These are phyloP conservation scores for Sanderia malayensis DNA, from an alignment of 30 jellyfish, hydroid and myxozoan species.

Conservation along the genomic window DNA sequence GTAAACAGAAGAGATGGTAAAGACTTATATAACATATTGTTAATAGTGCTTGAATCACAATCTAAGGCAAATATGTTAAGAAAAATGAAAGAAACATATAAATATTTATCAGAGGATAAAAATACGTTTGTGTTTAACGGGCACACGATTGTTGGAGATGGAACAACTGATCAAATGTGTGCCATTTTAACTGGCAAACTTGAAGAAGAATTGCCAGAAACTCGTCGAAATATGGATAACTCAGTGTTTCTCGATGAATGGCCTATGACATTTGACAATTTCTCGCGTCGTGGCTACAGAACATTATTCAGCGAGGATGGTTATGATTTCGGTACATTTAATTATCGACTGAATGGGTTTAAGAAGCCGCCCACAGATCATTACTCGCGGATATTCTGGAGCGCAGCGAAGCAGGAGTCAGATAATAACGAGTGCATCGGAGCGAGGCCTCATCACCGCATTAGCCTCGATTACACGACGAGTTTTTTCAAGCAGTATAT, in stretches of 20 bases:
- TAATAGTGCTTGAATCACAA: slow-evolving; percentile 66
- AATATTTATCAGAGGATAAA: slow-evolving; percentile 4
- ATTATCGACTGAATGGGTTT: slow-evolving; percentile 71
- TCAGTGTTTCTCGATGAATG: slow-evolving; percentile 61
- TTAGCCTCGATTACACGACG: slow-evolving; percentile 38
- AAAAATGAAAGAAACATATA: slow-evolving; percentile 18
- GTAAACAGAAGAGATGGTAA: background rate
- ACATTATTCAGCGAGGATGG: slow-evolving; percentile 71
- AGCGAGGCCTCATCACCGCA: slow-evolving; percentile 31
- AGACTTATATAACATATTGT: slow-evolving; percentile 35
- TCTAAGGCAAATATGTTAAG: slow-evolving; percentile 64
- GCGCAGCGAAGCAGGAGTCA: slow-evolving; percentile 9
- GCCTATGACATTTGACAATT: slow-evolving; percentile 55
- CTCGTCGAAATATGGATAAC: slow-evolving; percentile 13
- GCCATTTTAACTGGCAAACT: slow-evolving; percentile 68
- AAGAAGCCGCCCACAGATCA: slow-evolving; percentile 60
- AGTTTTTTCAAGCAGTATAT: slow-evolving; percentile 45
- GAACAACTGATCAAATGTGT: slow-evolving; percentile 77
- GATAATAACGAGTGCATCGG: slow-evolving; percentile 43
- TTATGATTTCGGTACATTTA: slow-evolving; percentile 32
- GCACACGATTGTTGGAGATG: slow-evolving; percentile 80
- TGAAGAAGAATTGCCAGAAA: slow-evolving; percentile 54
- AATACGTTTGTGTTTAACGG: slow-evolving; percentile 44
- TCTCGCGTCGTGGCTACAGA: slow-evolving; percentile 36
- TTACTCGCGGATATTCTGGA: slow-evolving; percentile 65